These are phyloP conservation scores for Drosophila burlai DNA, from an alignment of 1,140 invertebrate genomes.

Conservation along the genomic window DNA sequence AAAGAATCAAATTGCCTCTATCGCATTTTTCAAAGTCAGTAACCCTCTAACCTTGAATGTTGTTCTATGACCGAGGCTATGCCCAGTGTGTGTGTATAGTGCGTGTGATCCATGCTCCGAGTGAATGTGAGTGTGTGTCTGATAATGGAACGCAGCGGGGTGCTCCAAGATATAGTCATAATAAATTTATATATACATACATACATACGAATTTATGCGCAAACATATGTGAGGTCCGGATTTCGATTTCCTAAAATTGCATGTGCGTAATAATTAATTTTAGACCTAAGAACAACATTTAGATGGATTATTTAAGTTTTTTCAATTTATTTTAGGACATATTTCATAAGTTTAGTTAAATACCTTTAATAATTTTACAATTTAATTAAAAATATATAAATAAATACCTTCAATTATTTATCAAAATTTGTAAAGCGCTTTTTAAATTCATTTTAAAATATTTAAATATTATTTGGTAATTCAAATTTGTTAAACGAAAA, in stretches of 20 bases:
- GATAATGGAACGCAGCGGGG: constrained; percentile 72
- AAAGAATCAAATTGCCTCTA: constrained; percentile 66
- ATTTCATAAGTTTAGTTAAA: not conserved
- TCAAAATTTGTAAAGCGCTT: too few relatives aligned
- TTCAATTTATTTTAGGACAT: too few relatives aligned
- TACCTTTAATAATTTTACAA: not conserved
- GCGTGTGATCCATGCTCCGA: constrained; percentile 46
- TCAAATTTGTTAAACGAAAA: too few relatives aligned
- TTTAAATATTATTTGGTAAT: too few relatives aligned
- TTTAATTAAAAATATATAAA: not conserved
- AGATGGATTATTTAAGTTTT: too few relatives aligned
- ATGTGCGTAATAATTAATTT: constrained; percentile 62
- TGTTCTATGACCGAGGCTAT: constrained; percentile 61
- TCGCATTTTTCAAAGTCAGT: constrained; percentile 83
- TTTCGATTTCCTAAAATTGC: constrained; percentile 39
- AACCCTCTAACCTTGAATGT: constrained; percentile 84
- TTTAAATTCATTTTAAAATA: too few relatives aligned
- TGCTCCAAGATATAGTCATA: constrained; percentile 31
- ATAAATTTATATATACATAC: constrained; percentile 9
- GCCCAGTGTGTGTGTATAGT: constrained; percentile 18
- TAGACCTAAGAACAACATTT: not conserved
- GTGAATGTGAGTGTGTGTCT: constrained; percentile 31
- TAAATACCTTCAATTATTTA: too few relatives aligned
- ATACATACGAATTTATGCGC: constrained; percentile 1
- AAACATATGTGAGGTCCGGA: not conserved